phyloP scores from a whole-genome alignment of 2,888 invertebrate species.

The Trachelus troglodyta region DNA sequence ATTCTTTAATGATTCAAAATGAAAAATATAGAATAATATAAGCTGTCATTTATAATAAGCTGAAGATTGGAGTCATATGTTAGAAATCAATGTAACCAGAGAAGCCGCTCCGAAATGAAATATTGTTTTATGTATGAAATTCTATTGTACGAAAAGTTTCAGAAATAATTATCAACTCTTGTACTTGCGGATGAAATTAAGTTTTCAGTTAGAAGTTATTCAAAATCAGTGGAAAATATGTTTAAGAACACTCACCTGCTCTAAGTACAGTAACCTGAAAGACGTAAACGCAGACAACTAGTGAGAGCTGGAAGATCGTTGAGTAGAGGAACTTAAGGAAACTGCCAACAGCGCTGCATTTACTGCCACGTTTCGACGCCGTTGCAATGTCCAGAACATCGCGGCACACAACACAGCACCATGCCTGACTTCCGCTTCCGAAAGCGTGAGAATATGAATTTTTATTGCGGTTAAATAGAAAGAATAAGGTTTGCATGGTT shows the following conservation, averaged over 20 bases:
- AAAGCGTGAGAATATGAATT: background rate
- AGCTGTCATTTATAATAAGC: background rate
- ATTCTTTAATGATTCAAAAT: background rate
- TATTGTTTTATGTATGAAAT: background rate
- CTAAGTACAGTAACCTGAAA: constrained; percentile 17
- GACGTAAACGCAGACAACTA: constrained; percentile 26
- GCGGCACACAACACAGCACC: constrained; percentile 33
- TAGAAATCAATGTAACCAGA: constrained; percentile 12
- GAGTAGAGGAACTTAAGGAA: constrained; percentile 10
- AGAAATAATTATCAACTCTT: constrained; percentile 2
- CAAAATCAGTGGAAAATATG: background rate
- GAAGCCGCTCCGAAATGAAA: background rate
- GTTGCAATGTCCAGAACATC: constrained; percentile 1
- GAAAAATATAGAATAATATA: background rate
- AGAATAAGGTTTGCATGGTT: background rate
- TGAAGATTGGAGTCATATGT: constrained; percentile 26
- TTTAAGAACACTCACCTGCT: constrained; percentile 22
- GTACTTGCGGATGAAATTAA: background rate
- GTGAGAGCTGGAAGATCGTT: constrained; percentile 12
- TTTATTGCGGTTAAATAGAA: background rate
- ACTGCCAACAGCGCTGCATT: constrained; percentile 51
- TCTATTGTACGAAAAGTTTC: background rate
- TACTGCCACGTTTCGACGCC: constrained; percentile 55
- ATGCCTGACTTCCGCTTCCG: constrained; percentile 40
- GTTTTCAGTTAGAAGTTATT: background rate